Percentiles rank a stretch among this genome's conserved stretches.
Conservation (phyloP, 2,888 invertebrate genomes). For the Macroteleia sp. region DNA sequence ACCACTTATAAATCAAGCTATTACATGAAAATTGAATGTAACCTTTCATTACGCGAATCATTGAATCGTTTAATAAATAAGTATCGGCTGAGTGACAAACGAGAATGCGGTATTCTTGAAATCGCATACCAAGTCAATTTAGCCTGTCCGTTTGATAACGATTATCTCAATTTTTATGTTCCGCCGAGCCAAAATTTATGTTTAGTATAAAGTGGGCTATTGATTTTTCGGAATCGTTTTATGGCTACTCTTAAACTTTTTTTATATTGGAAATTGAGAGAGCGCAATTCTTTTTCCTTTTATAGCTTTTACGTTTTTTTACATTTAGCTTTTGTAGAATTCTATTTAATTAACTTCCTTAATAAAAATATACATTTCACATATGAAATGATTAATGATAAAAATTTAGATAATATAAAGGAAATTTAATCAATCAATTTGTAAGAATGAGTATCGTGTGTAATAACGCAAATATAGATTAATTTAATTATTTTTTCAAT, state of each 20-base stretch:
- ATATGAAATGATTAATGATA: too few species aligned
- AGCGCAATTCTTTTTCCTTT: too few species aligned
- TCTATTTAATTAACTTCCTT: too few species aligned
- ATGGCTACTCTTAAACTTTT: neutral
- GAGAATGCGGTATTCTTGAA: slow-evolving; percentile 34
- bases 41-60: slow-evolving; percentile 52
- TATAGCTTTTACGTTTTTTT: too few species aligned
- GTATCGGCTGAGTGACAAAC: slow-evolving; percentile 43
- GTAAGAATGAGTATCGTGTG: too few species aligned
- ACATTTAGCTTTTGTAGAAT: too few species aligned
- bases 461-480: too few species aligned
- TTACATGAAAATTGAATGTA: slow-evolving; percentile 55
- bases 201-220: slow-evolving; percentile 2
- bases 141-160: slow-evolving; percentile 26
- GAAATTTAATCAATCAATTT: too few species aligned
- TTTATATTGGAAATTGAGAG: too few species aligned
- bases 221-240: slow-evolving; percentile 3
- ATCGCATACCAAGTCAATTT: slow-evolving; percentile 32
- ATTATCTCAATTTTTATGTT: slow-evolving; percentile 31
- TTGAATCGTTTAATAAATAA: slow-evolving; percentile 53
- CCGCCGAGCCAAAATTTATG: slow-evolving; percentile 19
- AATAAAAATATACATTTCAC: too few species aligned
- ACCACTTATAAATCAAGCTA: slow-evolving; percentile 49
- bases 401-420: too few species aligned
- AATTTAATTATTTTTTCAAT: too few species aligned